Conservation (phyloP, 2,888 invertebrate species). For the Anoncus sp. region DNA sequence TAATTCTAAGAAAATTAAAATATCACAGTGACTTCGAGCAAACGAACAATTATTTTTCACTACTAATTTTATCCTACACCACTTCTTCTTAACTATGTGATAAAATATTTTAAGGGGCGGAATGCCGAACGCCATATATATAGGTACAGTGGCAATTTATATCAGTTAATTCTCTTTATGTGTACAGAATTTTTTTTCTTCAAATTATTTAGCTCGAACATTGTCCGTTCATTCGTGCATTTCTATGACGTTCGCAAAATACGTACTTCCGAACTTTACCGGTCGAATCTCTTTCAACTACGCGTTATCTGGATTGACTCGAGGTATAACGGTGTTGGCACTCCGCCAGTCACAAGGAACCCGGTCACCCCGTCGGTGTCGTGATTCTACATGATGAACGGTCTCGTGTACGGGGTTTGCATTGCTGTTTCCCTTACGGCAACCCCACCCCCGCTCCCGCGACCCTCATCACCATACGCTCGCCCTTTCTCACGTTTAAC, state of each 20-base stretch:
- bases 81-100: too few relatives aligned
- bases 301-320: conserved; percentile 52
- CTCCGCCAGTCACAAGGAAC: conserved; percentile 59
- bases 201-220: neutral
- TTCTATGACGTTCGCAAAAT: neutral
- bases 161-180: too few relatives aligned
- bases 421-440: conserved; percentile 52
- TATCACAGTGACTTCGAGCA: too few relatives aligned
- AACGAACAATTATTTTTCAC: too few relatives aligned
- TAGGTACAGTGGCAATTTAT: too few relatives aligned
- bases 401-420: conserved; percentile 64
- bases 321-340: conserved; percentile 57
- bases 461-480: conserved; percentile 30
- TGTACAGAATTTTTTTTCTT: too few relatives aligned
- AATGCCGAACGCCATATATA: too few relatives aligned
- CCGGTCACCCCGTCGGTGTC: conserved; percentile 43
- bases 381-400: conserved; percentile 64
- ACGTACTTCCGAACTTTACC: neutral
- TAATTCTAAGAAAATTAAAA: too few relatives aligned
- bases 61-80: too few relatives aligned
- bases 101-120: too few relatives aligned
- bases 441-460: too few relatives aligned
- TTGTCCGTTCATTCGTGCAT: neutral
- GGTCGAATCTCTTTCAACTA: conserved; percentile 14
- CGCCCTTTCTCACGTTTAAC: conserved; percentile 66